Evolutionary conservation across 2,797 vertebrate species (phyloP).

Genomic region (Spheniscus humboldti): DNA sequence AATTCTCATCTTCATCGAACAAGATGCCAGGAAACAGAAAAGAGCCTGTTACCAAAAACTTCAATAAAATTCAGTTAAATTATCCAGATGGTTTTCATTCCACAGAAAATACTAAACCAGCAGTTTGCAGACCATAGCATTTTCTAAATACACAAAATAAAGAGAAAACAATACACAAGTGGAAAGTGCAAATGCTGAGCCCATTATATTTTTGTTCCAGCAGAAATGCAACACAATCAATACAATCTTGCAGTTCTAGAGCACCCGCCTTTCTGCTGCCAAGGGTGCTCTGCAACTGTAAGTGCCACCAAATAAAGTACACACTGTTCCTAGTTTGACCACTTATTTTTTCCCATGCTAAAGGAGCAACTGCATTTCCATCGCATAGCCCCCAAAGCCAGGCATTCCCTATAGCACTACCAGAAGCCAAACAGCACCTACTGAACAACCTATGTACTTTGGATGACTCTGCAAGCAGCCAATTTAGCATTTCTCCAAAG

Average conservation of each 20-base stretch:
- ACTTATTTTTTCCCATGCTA: background rate
- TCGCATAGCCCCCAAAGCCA: background rate
- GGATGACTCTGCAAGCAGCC: background rate
- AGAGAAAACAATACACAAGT: slow-evolving; percentile 71
- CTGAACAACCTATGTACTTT: background rate
- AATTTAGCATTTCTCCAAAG: slow-evolving; percentile 13
- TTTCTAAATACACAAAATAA: slow-evolving; percentile 76
- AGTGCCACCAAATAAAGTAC: background rate
- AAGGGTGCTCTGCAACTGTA: background rate
- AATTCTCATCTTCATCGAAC: slow-evolving; percentile 42
- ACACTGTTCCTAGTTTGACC: background rate
- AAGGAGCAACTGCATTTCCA: background rate
- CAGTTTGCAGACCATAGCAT: slow-evolving; percentile 68
- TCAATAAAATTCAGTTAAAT: slow-evolving; percentile 66
- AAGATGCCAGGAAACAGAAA: slow-evolving; percentile 53
- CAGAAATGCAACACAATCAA: slow-evolving; percentile 50
- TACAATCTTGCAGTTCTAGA: slow-evolving; percentile 28
- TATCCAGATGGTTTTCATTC: slow-evolving; percentile 76
- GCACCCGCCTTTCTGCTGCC: background rate
- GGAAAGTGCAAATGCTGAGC: slow-evolving; percentile 70
- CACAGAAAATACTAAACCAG: slow-evolving; percentile 70
- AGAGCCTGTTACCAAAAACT: slow-evolving; percentile 59
- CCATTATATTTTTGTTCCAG: slow-evolving; percentile 68
- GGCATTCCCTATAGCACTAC: background rate
- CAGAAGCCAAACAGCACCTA: background rate